Percentiles rank a stretch among this genome's conserved stretches.
These are phyloP conservation scores for Craterocephalus amniculus DNA, from an alignment of 2,797 vertebrate genomes.

Conservation along the genomic window DNA sequence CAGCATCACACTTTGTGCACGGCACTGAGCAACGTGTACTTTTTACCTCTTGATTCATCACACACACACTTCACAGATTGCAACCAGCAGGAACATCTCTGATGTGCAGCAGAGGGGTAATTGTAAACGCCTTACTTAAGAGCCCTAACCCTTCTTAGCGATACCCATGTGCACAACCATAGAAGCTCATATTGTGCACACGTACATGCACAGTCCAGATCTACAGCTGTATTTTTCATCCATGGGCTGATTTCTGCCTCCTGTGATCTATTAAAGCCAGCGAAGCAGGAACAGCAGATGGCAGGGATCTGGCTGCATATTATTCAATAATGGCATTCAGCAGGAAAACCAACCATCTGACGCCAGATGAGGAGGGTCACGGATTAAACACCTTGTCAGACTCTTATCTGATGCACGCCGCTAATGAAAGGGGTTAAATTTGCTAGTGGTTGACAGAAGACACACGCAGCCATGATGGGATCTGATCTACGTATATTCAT, in stretches of 20 bases:
- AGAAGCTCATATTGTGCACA: neutral
- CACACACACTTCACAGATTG: neutral
- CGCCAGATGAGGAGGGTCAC: slow-evolving; percentile 37
- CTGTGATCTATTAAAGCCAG: slow-evolving; percentile 33
- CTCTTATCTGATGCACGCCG: slow-evolving; percentile 6
- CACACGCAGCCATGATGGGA: slow-evolving; percentile 43
- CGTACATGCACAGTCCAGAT: neutral
- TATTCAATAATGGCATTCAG: slow-evolving; percentile 47
- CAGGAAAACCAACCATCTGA: slow-evolving; percentile 23
- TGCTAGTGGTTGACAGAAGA: slow-evolving; percentile 33
- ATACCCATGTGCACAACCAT: neutral
- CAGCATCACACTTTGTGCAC: neutral
- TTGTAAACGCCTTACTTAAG: neutral
- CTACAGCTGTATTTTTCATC: slow-evolving; percentile 24
- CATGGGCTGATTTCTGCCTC: neutral
- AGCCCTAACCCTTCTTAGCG: neutral
- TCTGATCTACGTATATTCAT: slow-evolving; percentile 39
- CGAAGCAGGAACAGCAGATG: slow-evolving; percentile 48
- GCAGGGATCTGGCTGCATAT: slow-evolving; percentile 30
- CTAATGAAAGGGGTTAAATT: slow-evolving; percentile 45
- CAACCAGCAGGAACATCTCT: neutral
- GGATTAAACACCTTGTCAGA: slow-evolving; percentile 37
- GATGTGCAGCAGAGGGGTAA: neutral
- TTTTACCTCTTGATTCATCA: neutral
- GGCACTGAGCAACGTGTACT: neutral